Evolutionary conservation across 2,113 vertebrate species (phyloP).

Genomic region (Phalacrocorax aristotelis): DNA sequence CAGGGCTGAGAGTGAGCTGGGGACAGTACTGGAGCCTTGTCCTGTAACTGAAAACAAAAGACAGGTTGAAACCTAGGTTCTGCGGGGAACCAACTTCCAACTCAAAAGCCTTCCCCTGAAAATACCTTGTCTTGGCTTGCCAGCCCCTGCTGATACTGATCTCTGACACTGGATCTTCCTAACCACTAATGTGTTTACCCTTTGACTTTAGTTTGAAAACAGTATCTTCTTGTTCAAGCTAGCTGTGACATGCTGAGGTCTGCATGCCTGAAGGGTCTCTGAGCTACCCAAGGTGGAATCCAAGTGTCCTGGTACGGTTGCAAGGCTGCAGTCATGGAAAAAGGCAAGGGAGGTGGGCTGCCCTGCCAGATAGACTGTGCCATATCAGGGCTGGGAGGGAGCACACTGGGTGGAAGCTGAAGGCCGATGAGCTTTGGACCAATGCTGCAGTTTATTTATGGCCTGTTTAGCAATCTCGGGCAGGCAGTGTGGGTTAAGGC

Average conservation of each 20-base stretch:
- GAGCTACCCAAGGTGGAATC: background rate
- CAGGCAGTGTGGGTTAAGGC: conserved; percentile 36
- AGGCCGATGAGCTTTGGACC: background rate
- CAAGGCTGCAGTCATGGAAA: accelerated
- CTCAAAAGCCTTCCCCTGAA: background rate
- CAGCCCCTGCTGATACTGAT: background rate
- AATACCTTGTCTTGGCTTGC: background rate
- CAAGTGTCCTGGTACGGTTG: background rate
- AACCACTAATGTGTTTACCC: background rate
- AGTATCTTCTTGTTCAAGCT: background rate
- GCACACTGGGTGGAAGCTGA: background rate
- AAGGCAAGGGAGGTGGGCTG: background rate
- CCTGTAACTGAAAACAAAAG: background rate
- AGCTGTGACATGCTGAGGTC: accelerated
- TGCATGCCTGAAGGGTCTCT: background rate
- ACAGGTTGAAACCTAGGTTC: background rate
- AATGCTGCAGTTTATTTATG: conserved; percentile 41
- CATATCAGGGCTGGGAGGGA: background rate
- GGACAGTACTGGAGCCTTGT: background rate
- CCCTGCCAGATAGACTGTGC: background rate
- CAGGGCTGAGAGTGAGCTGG: background rate
- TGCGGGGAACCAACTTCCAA: background rate
- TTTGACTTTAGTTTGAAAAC: background rate
- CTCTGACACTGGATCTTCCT: background rate
- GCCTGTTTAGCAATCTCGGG: conserved; percentile 36